Base-by-base conservation (phyloP, 2,797 vertebrate genomes). In the Clarias platycephalus region DNA sequence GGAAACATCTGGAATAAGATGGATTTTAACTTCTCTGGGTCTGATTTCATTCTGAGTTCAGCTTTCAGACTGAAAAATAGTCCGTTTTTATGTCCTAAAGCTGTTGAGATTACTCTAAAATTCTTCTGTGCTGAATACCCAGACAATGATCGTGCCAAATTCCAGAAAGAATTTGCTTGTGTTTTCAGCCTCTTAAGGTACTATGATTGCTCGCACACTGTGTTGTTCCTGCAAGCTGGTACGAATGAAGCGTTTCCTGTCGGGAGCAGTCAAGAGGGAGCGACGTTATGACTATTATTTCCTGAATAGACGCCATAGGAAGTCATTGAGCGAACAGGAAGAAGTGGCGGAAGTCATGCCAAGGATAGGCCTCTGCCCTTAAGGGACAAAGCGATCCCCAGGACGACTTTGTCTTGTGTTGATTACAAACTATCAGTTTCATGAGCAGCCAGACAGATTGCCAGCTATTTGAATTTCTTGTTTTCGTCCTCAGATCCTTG, bases 291-390 rank as follows among this genome's bases (percentile, higher is more conserved):
- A 90, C 89, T 89, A 90, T 89, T 84, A 91, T 89, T 93, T 93
- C 92, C 92, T 92, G 91, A 88, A 85, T 87, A 88, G 91, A 91
- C 90, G 66, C 89, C 89, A 91, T 90, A 89, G 90, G 90, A 93
- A 89, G 86, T 87, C 81, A 85, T 87, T 89, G 79, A 87, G 84
- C 66, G 81, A 89, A 89, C 88, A 89, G 91, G 91, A 93, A 92
- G 87, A 80, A 72, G 78, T 86, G 63, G 22, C 18, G 34, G 63
- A 40, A 31, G 31, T 28, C 55, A 55, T n/a, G 37, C 34, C 37
- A 18, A 49, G 68, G 64, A 85, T 5, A 72, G 77, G 34, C 10
- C 76, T 79, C 62, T 40, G 80, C 31, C 62, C 71, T 75, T 82
- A 28, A 66, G 22, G 75, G 77, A 84, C 22, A 55, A 64, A 82